These are phyloP conservation scores for Nasonia giraulti DNA, from an alignment of 1,140 invertebrate genomes.

Conservation along the genomic window DNA sequence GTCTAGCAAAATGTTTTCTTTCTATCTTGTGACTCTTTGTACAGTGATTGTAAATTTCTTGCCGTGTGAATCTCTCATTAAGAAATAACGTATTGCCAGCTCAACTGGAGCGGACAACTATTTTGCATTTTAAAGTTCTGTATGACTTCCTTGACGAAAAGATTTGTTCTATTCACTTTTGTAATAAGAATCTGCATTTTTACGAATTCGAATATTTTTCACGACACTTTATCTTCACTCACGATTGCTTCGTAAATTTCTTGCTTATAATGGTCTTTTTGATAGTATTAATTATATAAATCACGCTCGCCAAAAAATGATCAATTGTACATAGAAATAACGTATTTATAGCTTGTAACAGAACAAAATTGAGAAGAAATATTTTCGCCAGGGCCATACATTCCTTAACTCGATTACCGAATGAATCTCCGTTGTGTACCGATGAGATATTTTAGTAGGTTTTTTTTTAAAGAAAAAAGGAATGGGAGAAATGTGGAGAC, in stretches of 20 bases:
- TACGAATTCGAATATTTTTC: not conserved
- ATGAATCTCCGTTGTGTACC: slow-evolving; percentile 29
- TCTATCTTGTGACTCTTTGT: slow-evolving; percentile 17
- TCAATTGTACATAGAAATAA: not conserved
- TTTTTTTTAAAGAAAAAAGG: not conserved
- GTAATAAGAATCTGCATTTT: not conserved
- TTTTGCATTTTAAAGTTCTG: slow-evolving; percentile 28
- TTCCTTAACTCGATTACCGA: slow-evolving; percentile 33
- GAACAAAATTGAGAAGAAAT: not conserved
- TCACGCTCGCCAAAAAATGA: not conserved
- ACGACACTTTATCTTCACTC: not conserved
- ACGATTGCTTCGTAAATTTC: not conserved
- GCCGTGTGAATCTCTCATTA: slow-evolving; percentile 43
- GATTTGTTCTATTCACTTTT: not conserved
- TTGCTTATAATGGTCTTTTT: not conserved
- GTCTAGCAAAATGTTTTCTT: not conserved
- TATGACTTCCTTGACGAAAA: slow-evolving; percentile 13
- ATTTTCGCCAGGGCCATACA: slow-evolving; percentile 4
- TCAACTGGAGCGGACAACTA: not conserved
- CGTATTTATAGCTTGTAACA: not conserved
- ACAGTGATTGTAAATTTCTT: slow-evolving; percentile 45
- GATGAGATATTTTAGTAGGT: slow-evolving; percentile 11
- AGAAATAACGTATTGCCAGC: slow-evolving; percentile 26
- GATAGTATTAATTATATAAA: not conserved
- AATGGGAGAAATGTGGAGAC: not conserved